phyloP scores from a whole-genome alignment of 2,113 vertebrate genomes.

The Elaphurus davidianus region DNA sequence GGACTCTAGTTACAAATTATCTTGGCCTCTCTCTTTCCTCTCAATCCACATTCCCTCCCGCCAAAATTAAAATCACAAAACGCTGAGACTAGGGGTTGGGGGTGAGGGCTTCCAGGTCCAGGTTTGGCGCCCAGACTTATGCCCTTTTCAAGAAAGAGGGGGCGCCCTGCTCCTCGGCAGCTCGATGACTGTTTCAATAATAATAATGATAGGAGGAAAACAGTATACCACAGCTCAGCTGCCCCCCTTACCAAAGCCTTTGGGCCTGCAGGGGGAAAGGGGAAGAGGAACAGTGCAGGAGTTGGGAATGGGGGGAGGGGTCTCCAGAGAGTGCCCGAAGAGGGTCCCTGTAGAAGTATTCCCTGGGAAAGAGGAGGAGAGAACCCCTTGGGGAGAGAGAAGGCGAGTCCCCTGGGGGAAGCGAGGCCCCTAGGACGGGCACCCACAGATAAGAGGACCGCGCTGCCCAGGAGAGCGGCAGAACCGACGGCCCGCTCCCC shows the following conservation, averaged over 20 bases:
- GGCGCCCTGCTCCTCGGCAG: slow-evolving; percentile 38
- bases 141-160: slow-evolving; percentile 56
- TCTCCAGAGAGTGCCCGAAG: slow-evolving; percentile 28
- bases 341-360: slow-evolving; percentile 36
- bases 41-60: slow-evolving; percentile 65
- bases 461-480: background rate
- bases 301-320: background rate
- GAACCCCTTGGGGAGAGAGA: slow-evolving; percentile 50
- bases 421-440: slow-evolving; percentile 56
- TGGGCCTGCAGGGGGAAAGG: slow-evolving; percentile 15
- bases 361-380: background rate
- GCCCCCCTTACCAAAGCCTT: slow-evolving; percentile 30
- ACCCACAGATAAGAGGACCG: slow-evolving; percentile 41
- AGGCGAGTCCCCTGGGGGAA: slow-evolving; percentile 64
- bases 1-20: slow-evolving; percentile 72
- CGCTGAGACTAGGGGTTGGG: slow-evolving; percentile 53
- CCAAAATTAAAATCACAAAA: slow-evolving; percentile 67
- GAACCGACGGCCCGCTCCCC: slow-evolving; percentile 3
- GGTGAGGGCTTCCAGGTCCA: slow-evolving; percentile 31
- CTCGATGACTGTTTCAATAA: slow-evolving; percentile 46
- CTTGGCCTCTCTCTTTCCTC: slow-evolving; percentile 66
- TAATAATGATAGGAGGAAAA: background rate
- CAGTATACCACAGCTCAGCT: slow-evolving; percentile 28
- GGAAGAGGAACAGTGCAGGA: background rate
- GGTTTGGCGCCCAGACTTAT: background rate